Evolutionary conservation across 2,888 invertebrate species (phyloP), one percentile per base, ranked within the genome.

Genomic region (Baronia brevicornis): DNA sequence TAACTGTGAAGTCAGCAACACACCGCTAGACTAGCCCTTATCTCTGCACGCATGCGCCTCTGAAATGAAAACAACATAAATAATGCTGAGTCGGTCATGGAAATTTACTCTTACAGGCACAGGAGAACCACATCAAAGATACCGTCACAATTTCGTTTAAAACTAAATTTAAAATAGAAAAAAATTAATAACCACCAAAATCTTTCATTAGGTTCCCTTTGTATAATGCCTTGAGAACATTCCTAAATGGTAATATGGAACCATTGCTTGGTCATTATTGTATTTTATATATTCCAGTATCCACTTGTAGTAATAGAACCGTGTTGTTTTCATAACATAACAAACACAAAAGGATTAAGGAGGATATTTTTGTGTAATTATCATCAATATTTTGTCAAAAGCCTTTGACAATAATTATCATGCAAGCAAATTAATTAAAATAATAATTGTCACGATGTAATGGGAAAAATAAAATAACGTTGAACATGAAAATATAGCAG

Each of bases 11-110:
- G 72, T 75, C 82, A 80, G 82, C 78, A 69, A 77, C 82, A 84
- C 82, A 84, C 77, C 73, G 60, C 67, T 62, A 61, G 63, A 63
- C 62, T 82, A 80, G 73, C 82, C 84, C 60, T 73, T 68, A 72
- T 73, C 71, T 73, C 80, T 72, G 77, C 73, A 69, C 71, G 82
- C 84, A 84, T 84, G 85, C 77, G 85, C 85, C 85, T 85, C 85
- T 85, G 85, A 79, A 85, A 85, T 70, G 60, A 78, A 79, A 77
- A 79, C 69, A 74, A 63, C 67, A 63, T 73, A 78, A 80, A 79
- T 80, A 77, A 78, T 82, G 84, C 84, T 66, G 56, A 79, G 80
- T 75, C 74, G 73, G 84, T 84, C 82, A 82, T 82, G 82, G 84
- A 80, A 78, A 79, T 82, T 82, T 77, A 60, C 60, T 50, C 46